A percentile compares a stretch with the other conserved stretches of the same genome.
phyloP scores from a whole-genome alignment of 2,797 vertebrate genomes.

The Spondyliosoma cantharus region DNA sequence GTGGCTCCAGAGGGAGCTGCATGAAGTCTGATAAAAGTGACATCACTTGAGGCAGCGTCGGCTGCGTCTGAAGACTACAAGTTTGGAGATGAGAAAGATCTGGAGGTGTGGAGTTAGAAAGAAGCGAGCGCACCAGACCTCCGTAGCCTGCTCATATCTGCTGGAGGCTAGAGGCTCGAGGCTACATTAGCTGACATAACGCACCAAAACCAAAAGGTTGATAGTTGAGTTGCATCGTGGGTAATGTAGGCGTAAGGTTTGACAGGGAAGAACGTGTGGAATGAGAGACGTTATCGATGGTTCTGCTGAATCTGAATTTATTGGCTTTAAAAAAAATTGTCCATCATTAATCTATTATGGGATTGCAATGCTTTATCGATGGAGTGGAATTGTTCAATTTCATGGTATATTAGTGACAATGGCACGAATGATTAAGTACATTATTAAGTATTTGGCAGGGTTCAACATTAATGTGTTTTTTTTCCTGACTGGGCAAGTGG shows the following conservation, averaged over 20 bases:
- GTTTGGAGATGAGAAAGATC: background rate
- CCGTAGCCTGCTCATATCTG: background rate
- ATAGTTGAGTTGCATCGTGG: background rate
- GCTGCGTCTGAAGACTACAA: background rate
- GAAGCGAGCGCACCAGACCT: background rate
- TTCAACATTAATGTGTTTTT: too few relatives aligned
- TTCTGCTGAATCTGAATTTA: background rate
- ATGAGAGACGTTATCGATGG: background rate
- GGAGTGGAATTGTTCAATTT: background rate
- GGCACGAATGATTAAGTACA: background rate
- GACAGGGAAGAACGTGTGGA: background rate
- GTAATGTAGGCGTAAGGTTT: background rate
- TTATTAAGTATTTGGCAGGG: background rate
- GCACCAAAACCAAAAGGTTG: background rate
- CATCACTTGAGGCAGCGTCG: background rate
- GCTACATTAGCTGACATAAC: background rate
- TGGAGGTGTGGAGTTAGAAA: background rate
- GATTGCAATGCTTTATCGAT: background rate
- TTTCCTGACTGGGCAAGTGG: too few relatives aligned
- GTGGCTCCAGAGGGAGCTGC: conserved; percentile 3
- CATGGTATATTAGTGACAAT: background rate
- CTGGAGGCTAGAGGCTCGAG: background rate
- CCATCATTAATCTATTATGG: background rate
- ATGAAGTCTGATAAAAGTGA: background rate
- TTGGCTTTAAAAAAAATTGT: background rate